These are phyloP conservation scores for Pavo muticus DNA, from an alignment of 2,113 vertebrate species.

Conservation along the genomic window DNA sequence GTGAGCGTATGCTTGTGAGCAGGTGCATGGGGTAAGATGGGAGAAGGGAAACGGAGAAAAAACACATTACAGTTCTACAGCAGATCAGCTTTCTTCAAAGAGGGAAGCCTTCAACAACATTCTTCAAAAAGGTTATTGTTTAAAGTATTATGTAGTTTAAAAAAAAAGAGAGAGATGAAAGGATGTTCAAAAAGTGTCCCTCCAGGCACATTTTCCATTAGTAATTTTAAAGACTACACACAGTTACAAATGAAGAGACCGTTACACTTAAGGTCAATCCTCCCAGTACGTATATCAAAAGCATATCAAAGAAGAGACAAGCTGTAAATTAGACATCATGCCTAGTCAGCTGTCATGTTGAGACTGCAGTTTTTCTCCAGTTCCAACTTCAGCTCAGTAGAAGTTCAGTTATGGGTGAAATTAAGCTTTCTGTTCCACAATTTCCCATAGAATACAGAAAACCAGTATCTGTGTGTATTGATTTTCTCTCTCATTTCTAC, in stretches of 20 bases:
- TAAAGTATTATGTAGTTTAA: background rate
- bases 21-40: background rate
- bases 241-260: background rate
- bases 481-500: background rate
- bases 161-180: background rate
- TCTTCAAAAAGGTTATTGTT: background rate
- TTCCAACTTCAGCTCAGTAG: background rate
- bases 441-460: background rate
- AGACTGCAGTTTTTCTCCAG: background rate
- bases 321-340: background rate
- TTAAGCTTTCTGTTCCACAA: background rate
- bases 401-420: slow-evolving; percentile 15
- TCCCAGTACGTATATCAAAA: background rate
- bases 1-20: background rate
- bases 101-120: background rate
- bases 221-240: background rate
- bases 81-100: background rate
- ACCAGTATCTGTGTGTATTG: background rate
- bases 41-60: background rate
- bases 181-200: background rate
- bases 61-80: background rate
- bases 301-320: background rate
- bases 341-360: background rate
- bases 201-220: background rate
- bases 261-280: background rate